Conservation (phyloP, 53 echinoderm and acorn worm genomes). For the Zoroaster sp. region DNA sequence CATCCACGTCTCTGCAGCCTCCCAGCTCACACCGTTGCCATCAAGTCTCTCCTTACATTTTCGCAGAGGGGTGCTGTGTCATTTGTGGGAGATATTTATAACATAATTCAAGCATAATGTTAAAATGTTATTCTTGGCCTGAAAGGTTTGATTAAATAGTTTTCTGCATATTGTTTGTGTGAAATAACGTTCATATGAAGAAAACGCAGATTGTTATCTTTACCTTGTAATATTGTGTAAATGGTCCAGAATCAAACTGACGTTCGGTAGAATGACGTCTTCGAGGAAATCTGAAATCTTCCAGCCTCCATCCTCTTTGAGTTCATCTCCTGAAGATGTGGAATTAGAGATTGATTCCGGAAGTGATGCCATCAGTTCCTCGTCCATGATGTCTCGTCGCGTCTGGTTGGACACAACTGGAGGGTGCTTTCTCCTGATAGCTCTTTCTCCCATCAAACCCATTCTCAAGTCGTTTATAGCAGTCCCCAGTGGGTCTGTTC, state of each 20-base stretch:
- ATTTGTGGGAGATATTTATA: too few species aligned
- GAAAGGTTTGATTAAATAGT: background rate
- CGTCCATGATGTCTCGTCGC: background rate
- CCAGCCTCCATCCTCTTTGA: background rate
- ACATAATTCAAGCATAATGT: too few species aligned
- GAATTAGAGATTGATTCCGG: background rate
- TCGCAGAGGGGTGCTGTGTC: conserved; percentile 8
- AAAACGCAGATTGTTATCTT: background rate
- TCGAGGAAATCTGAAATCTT: background rate
- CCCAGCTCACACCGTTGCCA: conserved; percentile 32
- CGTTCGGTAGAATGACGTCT: background rate
- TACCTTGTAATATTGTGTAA: conserved; percentile 22
- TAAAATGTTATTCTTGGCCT: too few species aligned
- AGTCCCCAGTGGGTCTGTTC: background rate
- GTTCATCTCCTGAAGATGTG: background rate
- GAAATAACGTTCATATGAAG: too few species aligned
- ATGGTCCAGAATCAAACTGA: conserved; percentile 2
- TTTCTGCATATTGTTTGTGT: too few species aligned
- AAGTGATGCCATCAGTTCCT: background rate
- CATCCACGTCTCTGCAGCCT: conserved; percentile 55
- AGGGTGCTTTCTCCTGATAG: background rate
- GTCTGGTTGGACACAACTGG: background rate
- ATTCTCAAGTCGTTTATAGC: conserved; percentile 12
- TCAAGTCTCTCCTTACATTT: conserved; percentile 9
- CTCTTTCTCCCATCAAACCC: background rate